phyloP scores from a whole-genome alignment of 2,797 vertebrate species.

The Mormyrops attenuatus region DNA sequence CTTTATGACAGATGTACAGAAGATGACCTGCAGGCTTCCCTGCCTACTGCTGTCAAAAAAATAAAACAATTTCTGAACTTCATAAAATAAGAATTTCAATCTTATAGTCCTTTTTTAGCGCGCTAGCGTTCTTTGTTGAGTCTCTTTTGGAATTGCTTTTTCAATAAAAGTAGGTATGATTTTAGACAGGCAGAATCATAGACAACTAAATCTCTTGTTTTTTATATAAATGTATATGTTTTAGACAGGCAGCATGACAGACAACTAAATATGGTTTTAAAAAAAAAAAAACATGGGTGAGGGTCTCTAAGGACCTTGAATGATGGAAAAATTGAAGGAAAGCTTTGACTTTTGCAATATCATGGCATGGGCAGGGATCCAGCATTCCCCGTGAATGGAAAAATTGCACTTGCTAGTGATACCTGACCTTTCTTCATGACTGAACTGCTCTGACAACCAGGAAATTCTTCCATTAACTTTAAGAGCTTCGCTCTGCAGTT shows the following conservation, averaged over 20 bases:
- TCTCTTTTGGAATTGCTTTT: background rate
- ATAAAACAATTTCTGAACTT: background rate
- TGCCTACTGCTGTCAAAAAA: background rate
- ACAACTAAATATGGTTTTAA: background rate
- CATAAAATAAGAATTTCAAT: background rate
- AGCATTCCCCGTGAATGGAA: constrained; percentile 17
- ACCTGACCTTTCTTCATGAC: constrained; percentile 24
- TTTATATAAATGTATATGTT: background rate
- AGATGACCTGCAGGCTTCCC: background rate
- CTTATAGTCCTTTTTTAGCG: background rate
- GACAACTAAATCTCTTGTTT: background rate
- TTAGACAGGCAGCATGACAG: background rate
- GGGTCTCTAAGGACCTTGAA: background rate
- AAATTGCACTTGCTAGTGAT: constrained; percentile 12
- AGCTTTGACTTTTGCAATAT: background rate
- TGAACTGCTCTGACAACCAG: constrained; percentile 1
- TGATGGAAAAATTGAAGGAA: background rate
- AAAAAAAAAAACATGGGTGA: background rate
- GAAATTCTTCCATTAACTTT: constrained; percentile 7
- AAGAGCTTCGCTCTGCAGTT: constrained; percentile 9
- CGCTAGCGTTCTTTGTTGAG: background rate
- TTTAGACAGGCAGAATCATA: background rate
- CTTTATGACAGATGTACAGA: background rate
- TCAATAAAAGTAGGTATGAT: background rate
- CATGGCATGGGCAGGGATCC: constrained; percentile 7